These are phyloP conservation scores for Plutomurus gul DNA, from an alignment of 1,140 invertebrate genomes.

Conservation along the genomic window DNA sequence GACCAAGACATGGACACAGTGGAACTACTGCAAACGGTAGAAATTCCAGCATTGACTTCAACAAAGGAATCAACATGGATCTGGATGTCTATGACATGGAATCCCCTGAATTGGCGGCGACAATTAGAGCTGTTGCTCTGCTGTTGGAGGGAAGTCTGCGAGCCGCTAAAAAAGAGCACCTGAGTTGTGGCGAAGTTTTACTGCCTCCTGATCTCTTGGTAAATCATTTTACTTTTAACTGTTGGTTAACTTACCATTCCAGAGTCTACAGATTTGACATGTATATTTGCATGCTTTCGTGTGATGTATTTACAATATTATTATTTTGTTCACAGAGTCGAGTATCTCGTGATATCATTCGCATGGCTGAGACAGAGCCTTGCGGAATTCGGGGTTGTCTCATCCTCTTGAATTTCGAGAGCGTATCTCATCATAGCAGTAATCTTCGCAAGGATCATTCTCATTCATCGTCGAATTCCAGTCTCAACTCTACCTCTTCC, in stretches of 20 bases:
- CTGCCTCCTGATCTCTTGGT: constrained; percentile 76
- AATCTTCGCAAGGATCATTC: constrained; percentile 30
- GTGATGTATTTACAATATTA: too few species aligned
- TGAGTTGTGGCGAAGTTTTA: constrained; percentile 77
- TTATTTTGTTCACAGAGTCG: too few species aligned
- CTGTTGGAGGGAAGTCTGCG: constrained; percentile 74
- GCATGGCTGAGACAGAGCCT: constrained; percentile 80
- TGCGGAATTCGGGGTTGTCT: constrained; percentile 69
- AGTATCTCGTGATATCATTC: constrained; percentile 74
- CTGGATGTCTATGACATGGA: constrained; percentile 40
- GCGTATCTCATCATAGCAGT: constrained; percentile 41
- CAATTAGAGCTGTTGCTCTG: constrained; percentile 64
- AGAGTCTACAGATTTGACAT: too few species aligned
- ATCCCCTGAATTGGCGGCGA: constrained; percentile 48
- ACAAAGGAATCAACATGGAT: constrained; percentile 13
- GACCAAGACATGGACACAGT: constrained; percentile 4
- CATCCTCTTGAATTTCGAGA: constrained; percentile 57
- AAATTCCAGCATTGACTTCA: neutral
- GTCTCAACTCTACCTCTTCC: constrained; percentile 34
- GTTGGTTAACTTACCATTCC: too few species aligned
- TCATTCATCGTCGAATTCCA: constrained; percentile 42
- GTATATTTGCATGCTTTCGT: too few species aligned
- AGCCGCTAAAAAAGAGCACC: constrained; percentile 74
- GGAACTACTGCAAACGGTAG: neutral
- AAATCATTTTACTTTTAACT: too few species aligned